Conservation (phyloP, 2,113 vertebrate genomes). For the Shinisaurus crocodilurus region DNA sequence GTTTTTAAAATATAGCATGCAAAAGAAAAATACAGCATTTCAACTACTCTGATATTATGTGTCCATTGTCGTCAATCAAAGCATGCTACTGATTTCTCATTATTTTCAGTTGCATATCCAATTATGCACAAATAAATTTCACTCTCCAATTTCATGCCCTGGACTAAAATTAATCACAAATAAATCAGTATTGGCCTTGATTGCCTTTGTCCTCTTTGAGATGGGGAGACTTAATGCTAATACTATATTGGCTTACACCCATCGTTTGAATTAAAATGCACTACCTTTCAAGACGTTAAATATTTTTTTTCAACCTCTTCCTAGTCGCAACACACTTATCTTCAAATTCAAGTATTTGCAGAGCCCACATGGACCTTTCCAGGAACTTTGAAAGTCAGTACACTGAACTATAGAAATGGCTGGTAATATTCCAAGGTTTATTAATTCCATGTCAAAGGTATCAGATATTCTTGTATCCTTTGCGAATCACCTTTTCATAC, state of each 20-base stretch:
- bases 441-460: constrained; percentile 83
- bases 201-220: constrained; percentile 56
- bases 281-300: constrained; percentile 43
- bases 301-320: constrained; percentile 53
- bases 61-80: constrained; percentile 28
- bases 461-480: constrained; percentile 75
- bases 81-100: constrained; percentile 20
- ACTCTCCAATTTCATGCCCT: constrained; percentile 55
- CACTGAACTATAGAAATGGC: constrained; percentile 67
- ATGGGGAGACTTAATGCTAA: constrained; percentile 13
- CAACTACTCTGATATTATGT: neutral
- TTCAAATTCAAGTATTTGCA: constrained; percentile 46
- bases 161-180: constrained; percentile 58
- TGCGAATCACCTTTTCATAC: constrained; percentile 82
- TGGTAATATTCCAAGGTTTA: constrained; percentile 76
- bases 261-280: constrained; percentile 24
- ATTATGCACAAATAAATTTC: constrained; percentile 58
- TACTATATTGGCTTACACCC: neutral
- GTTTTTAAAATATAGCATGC: constrained; percentile 43
- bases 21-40: constrained; percentile 42
- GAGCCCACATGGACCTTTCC: constrained; percentile 55
- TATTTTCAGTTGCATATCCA: constrained; percentile 49
- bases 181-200: constrained; percentile 58
- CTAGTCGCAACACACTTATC: constrained; percentile 33
- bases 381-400: constrained; percentile 29